Conservation (phyloP, 2,113 vertebrate genomes). For the Phylloscopus trochiloides region DNA sequence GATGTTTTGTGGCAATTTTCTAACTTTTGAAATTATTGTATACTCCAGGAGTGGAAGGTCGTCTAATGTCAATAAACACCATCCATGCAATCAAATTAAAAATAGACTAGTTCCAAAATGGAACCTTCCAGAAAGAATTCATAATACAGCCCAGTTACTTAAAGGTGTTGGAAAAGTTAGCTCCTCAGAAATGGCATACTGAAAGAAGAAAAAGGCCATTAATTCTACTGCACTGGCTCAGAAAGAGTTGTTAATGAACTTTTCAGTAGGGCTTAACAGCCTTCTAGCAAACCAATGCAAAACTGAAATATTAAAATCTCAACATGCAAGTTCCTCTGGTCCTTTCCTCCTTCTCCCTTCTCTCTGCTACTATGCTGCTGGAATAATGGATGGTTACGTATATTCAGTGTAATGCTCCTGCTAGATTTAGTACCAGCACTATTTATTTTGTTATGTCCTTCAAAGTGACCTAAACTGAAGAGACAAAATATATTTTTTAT, state of each 20-base stretch:
- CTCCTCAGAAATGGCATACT: background rate
- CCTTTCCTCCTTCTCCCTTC: background rate
- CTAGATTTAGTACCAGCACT: background rate
- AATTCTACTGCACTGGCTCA: background rate
- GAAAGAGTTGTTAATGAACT: background rate
- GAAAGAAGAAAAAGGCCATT: background rate
- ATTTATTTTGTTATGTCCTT: background rate
- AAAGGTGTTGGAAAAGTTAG: background rate
- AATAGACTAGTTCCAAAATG: background rate
- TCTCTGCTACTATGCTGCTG: background rate
- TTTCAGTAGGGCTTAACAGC: background rate
- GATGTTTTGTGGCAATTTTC: background rate
- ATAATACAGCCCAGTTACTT: background rate
- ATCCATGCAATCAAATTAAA: background rate
- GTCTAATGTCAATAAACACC: background rate
- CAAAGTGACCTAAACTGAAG: background rate
- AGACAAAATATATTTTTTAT: background rate
- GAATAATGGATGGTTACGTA: background rate
- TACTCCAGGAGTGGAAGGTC: background rate
- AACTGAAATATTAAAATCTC: background rate
- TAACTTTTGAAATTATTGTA: background rate
- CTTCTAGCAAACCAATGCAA: background rate
- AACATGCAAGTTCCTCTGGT: background rate
- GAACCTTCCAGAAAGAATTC: background rate
- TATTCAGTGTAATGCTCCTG: background rate